Evolutionary conservation across 2,888 invertebrate genomes (phyloP).

Genomic region (Isoperla grammatica): DNA sequence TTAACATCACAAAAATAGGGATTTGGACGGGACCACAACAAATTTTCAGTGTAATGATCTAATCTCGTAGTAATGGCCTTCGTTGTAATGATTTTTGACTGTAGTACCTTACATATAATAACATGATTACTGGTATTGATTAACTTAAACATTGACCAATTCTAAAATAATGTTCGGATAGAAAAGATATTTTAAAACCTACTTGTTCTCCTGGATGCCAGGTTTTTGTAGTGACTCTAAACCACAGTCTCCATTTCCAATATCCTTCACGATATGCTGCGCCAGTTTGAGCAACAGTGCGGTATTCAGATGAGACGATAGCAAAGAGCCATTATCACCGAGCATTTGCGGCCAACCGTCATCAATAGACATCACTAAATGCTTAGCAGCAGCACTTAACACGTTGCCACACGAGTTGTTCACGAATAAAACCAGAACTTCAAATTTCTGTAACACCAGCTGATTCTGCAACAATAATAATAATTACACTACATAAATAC

Average conservation of each 20-base stretch:
- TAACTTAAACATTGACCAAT: too few relatives aligned
- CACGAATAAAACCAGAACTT: conserved; percentile 2
- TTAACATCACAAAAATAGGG: too few relatives aligned
- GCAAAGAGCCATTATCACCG: conserved; percentile 5
- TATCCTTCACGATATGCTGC: conserved; percentile 2
- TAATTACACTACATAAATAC: too few relatives aligned
- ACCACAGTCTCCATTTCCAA: not conserved
- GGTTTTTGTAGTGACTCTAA: not conserved
- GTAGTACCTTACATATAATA: too few relatives aligned
- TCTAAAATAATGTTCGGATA: too few relatives aligned
- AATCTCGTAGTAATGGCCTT: too few relatives aligned
- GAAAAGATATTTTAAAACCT: not conserved
- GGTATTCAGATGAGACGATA: not conserved
- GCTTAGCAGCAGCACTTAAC: conserved; percentile 11
- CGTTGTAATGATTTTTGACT: too few relatives aligned
- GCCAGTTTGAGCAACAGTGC: conserved; percentile 4
- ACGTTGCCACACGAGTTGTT: not conserved
- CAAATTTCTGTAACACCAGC: conserved; percentile 18
- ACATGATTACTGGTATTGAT: too few relatives aligned
- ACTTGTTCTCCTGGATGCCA: conserved; percentile 20
- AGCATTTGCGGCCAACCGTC: not conserved
- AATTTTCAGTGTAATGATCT: too few relatives aligned
- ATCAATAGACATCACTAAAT: conserved; percentile 1
- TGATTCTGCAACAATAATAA: conserved; percentile 11
- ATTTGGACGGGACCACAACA: too few relatives aligned